These are phyloP conservation scores for Cherax destructor DNA, from an alignment of 1,140 invertebrate genomes.

Conservation along the genomic window DNA sequence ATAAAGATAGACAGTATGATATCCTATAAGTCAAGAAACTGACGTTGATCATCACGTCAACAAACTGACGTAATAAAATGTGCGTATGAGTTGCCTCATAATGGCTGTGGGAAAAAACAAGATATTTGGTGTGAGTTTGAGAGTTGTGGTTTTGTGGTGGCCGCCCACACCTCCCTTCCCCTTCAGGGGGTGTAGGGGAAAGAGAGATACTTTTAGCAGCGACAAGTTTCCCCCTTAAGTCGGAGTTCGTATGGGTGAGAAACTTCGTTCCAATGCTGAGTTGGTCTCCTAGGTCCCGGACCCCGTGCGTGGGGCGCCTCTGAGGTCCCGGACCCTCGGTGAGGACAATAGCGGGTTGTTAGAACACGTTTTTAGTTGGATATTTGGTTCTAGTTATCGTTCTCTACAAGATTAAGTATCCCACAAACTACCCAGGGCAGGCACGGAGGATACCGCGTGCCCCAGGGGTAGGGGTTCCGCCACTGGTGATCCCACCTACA, in stretches of 20 bases:
- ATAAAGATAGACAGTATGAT: no score
- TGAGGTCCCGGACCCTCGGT: not conserved
- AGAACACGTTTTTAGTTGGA: slow-evolving; percentile 65
- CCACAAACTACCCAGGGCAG: slow-evolving; percentile 12
- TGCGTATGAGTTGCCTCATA: not conserved
- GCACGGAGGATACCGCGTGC: not conserved
- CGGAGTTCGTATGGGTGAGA: no score
- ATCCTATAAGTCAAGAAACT: no score
- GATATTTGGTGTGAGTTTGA: slow-evolving; percentile 49
- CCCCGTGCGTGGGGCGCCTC: no score
- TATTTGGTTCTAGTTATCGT: slow-evolving; percentile 62
- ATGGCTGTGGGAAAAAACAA: slow-evolving; percentile 33
- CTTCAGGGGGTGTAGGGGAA: no score
- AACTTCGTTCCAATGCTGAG: no score
- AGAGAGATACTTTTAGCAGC: no score
- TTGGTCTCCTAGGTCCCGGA: no score
- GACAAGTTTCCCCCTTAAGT: no score
- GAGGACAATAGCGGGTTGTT: slow-evolving; percentile 61
- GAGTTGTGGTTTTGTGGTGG: slow-evolving; percentile 46
- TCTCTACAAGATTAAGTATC: slow-evolving; percentile 57
- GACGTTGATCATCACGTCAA: no score
- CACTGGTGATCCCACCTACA: slow-evolving; percentile 11
- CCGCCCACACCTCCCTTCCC: not conserved
- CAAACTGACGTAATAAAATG: no score
- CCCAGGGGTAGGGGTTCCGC: not conserved